Evolutionary conservation across 2,797 vertebrate genomes (phyloP).

Genomic region (Ctenopoma multispine): DNA sequence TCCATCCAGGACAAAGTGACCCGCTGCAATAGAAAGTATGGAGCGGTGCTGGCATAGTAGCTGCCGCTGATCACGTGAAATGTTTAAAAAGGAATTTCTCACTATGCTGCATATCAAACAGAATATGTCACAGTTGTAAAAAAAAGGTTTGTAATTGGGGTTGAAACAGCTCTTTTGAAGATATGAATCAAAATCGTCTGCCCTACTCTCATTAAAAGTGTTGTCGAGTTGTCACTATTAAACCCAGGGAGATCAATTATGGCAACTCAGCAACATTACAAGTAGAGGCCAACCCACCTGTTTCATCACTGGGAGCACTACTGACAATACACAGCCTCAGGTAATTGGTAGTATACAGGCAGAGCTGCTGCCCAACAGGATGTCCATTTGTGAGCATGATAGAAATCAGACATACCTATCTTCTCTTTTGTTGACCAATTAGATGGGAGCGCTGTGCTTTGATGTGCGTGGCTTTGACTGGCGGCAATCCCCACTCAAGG

Average conservation of each 20-base stretch:
- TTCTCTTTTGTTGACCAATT: conserved; percentile 71
- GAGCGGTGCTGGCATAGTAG: background rate
- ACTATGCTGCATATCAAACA: conserved; percentile 6
- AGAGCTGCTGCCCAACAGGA: conserved; percentile 23
- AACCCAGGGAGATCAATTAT: conserved; percentile 76
- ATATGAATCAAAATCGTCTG: conserved; percentile 43
- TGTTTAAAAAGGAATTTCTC: conserved; percentile 14
- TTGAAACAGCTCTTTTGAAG: conserved; percentile 43
- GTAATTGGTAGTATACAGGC: conserved; percentile 63
- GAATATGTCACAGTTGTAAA: conserved; percentile 36
- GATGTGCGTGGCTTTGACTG: conserved; percentile 63
- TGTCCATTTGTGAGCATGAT: conserved; percentile 46
- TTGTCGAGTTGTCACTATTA: conserved; percentile 53
- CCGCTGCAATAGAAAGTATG: background rate
- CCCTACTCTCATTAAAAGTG: conserved; percentile 61
- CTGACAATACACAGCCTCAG: conserved; percentile 57
- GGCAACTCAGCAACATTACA: conserved; percentile 65
- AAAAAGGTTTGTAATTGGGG: conserved; percentile 40
- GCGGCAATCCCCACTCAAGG: conserved; percentile 63
- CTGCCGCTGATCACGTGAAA: background rate
- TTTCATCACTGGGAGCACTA: conserved; percentile 49
- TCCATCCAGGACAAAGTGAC: background rate
- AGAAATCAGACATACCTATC: conserved; percentile 18
- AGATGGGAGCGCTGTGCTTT: conserved; percentile 29
- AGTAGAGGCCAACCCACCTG: conserved; percentile 48